Evolutionary conservation across 2,113 vertebrate species (phyloP), one percentile per base, ranked within the genome.

Genomic region (Herpetotheres cachinnans): DNA sequence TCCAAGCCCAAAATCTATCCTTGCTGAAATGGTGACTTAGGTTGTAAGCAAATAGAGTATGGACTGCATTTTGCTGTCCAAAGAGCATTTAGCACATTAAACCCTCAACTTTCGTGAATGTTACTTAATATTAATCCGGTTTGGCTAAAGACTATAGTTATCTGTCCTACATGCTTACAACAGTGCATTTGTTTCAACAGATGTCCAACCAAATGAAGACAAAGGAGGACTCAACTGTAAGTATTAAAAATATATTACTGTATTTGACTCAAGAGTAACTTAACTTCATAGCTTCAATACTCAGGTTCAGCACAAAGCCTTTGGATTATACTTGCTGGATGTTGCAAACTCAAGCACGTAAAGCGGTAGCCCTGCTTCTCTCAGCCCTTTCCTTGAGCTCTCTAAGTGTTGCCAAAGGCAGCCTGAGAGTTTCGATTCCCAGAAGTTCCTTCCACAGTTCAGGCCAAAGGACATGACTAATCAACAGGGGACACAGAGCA

Each of bases 151-250:
- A 27, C 13, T 66, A 2, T 40, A 9, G 6, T 88, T 80, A 24
- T 29, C 11, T 49, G 7, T 47, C 15, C 44, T 27, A 44, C 20
- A 7, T 34, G n/a, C 44, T 91, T 77, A 82, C 82, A 93, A 27
- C 15, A 29, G 18, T 83, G 11, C 18, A 47, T 85, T 95, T 94
- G 8, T 93, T 95, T 84, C 74, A 89, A 83, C 86, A 98, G 96
- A 54, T 95, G 90, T 82, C 29, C 82, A 50, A 11, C 20, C 18
- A 86, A 69, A 47, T 22, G 90, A 95, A 86, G 55, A 88, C 27
- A 52, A 21, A 40, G 79, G 21, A 86, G 71, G 17, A 73, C 7
- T 29, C 47, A 80, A 40, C 49, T 66, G 95, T 96, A 93, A 96
- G 95, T 91, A 82, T 71, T 70, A 83, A 79, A 76, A 82, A 65